These are phyloP conservation scores for Crotalus helleri DNA, from an alignment of 2,113 vertebrate species.

Conservation along the genomic window DNA sequence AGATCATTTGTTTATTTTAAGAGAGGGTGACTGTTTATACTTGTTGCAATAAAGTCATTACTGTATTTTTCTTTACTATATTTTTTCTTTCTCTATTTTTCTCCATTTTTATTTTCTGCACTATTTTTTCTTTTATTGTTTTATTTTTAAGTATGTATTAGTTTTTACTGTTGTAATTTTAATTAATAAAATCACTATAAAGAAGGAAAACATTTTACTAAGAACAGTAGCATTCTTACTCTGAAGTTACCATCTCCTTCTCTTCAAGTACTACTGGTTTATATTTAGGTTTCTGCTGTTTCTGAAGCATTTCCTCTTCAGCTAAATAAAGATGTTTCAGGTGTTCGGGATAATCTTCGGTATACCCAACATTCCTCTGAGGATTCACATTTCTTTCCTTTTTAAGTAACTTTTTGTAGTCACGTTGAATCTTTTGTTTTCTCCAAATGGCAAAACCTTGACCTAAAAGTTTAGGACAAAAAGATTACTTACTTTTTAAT, in stretches of 20 bases:
- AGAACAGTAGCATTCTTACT: conserved; percentile 56
- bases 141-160: not conserved
- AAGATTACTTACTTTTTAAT: not conserved
- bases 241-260: conserved; percentile 1
- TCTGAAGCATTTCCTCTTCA: conserved; percentile 82
- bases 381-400: conserved; percentile 66
- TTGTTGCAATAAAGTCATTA: not conserved
- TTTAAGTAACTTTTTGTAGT: conserved; percentile 83
- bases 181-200: not conserved
- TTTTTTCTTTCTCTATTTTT: not conserved
- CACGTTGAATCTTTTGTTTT: conserved; percentile 80
- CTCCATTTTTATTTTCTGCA: not conserved
- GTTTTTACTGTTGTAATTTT: not conserved
- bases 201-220: not conserved
- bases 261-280: conserved; percentile 32
- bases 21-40: not conserved
- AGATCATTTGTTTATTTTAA: not conserved
- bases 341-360: conserved; percentile 87
- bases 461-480: conserved; percentile 63
- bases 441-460: conserved; percentile 89
- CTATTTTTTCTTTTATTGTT: not conserved
- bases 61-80: not conserved
- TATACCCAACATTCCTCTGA: conserved; percentile 59
- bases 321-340: conserved; percentile 91
- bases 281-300: conserved; percentile 57